Conservation (phyloP, 1,140 invertebrate genomes). For the Bombus waltoni region DNA sequence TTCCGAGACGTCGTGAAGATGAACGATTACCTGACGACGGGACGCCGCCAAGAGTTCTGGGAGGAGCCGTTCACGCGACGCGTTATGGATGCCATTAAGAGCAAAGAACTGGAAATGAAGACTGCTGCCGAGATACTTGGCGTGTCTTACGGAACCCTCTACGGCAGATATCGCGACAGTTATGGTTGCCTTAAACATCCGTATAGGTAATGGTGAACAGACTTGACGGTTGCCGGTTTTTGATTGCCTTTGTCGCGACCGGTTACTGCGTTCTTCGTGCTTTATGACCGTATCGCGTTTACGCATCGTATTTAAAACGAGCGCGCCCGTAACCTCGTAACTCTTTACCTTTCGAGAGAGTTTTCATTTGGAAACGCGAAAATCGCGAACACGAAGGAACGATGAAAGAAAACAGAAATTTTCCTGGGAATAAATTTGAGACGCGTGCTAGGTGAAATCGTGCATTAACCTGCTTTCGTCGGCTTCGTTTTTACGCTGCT, state of each 20-base stretch:
- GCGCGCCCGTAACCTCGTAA: too few species aligned
- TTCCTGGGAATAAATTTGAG: slow-evolving; percentile 19
- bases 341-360: neutral
- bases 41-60: slow-evolving; percentile 94
- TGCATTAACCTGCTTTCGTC: slow-evolving; percentile 45
- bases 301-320: neutral
- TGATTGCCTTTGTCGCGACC: slow-evolving; percentile 28
- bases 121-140: slow-evolving; percentile 93
- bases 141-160: slow-evolving; percentile 94
- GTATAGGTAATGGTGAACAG: slow-evolving; percentile 85
- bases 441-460: slow-evolving; percentile 26
- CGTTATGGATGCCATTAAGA: slow-evolving; percentile 94
- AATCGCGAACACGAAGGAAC: neutral
- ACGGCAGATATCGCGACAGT: slow-evolving; percentile 93
- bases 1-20: slow-evolving; percentile 93
- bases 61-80: slow-evolving; percentile 92
- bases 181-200: slow-evolving; percentile 93
- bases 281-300: slow-evolving; percentile 15
- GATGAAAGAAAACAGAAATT: neutral
- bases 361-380: neutral
- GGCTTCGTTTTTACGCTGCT: slow-evolving; percentile 22
- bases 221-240: neutral
- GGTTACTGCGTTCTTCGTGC: neutral
- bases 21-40: slow-evolving; percentile 93
- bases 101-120: slow-evolving; percentile 96